These are phyloP conservation scores for Buceros bicornis DNA, from an alignment of 2,797 vertebrate species.

Conservation along the genomic window DNA sequence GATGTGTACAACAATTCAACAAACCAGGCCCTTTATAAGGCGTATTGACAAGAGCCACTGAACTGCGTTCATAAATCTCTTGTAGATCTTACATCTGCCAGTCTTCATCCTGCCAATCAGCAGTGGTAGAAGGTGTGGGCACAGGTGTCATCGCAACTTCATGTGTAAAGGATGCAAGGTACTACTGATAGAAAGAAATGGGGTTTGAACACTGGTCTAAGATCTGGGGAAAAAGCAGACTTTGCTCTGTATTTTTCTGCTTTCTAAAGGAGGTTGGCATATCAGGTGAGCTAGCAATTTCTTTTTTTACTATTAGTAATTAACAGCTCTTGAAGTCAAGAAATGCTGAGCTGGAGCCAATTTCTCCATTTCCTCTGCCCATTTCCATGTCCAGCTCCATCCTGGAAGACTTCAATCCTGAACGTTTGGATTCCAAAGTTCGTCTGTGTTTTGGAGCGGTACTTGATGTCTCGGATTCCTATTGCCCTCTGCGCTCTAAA, in stretches of 20 bases:
- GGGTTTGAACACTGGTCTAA: neutral
- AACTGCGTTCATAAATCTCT: constrained; percentile 1
- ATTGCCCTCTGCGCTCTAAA: constrained; percentile 30
- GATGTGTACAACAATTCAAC: neutral
- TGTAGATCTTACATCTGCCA: neutral
- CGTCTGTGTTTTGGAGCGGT: constrained; percentile 44
- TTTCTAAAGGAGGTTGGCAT: neutral
- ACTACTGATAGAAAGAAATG: neutral
- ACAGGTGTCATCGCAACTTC: neutral
- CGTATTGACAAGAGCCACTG: neutral
- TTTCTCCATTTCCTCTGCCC: neutral
- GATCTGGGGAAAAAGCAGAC: neutral
- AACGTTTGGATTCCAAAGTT: neutral
- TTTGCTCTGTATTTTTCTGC: neutral
- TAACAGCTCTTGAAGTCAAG: neutral
- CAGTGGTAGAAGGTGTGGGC: neutral
- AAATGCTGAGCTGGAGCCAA: neutral
- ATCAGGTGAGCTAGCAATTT: neutral
- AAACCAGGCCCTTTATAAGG: constrained; percentile 31
- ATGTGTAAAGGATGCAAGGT: neutral
- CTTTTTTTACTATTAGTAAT: neutral
- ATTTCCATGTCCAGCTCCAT: neutral
- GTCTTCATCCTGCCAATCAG: neutral
- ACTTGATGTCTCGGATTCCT: constrained; percentile 63
- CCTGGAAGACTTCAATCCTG: neutral